A percentile compares a stretch with the other conserved stretches of the same genome.
These are phyloP conservation scores for Periophthalmus modestus DNA, from an alignment of 2,113 vertebrate genomes.

Conservation along the genomic window DNA sequence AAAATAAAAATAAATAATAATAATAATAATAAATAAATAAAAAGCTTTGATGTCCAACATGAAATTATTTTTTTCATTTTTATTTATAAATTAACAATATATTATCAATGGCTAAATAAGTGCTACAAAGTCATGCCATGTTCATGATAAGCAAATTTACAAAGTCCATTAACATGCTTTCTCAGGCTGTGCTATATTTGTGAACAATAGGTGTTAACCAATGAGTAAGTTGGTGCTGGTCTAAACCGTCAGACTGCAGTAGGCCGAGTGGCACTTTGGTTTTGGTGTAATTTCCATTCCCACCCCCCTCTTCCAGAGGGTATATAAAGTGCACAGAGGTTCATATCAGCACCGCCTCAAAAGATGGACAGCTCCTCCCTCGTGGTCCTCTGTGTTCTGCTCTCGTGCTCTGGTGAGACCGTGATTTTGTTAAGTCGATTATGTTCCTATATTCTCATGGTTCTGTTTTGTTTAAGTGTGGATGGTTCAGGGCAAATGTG, in stretches of 20 bases:
- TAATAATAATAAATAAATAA: too few species aligned
- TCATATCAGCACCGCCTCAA: not conserved
- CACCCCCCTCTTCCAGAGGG: not conserved
- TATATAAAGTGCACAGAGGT: conserved; percentile 29
- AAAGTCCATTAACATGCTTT: too few species aligned
- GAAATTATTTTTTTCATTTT: too few species aligned
- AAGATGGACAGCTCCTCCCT: conserved; percentile 29
- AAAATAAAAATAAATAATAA: too few species aligned
- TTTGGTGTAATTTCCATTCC: not conserved
- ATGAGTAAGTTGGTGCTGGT: too few species aligned
- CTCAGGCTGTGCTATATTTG: too few species aligned
- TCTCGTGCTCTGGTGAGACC: conserved; percentile 44
- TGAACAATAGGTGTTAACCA: too few species aligned
- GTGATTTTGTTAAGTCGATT: not conserved
- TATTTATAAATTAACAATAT: too few species aligned
- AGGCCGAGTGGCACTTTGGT: not conserved
- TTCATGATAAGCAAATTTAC: too few species aligned
- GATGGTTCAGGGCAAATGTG: conserved; percentile 23
- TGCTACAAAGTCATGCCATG: too few species aligned
- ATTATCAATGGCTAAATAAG: too few species aligned
- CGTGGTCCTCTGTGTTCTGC: conserved; percentile 48
- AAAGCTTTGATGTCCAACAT: too few species aligned
- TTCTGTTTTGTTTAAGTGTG: conserved; percentile 32
- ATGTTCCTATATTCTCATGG: not conserved
- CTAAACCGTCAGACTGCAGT: not conserved